Conservation (phyloP, 2,113 vertebrate species). For the Coryphaenoides rupestris region DNA sequence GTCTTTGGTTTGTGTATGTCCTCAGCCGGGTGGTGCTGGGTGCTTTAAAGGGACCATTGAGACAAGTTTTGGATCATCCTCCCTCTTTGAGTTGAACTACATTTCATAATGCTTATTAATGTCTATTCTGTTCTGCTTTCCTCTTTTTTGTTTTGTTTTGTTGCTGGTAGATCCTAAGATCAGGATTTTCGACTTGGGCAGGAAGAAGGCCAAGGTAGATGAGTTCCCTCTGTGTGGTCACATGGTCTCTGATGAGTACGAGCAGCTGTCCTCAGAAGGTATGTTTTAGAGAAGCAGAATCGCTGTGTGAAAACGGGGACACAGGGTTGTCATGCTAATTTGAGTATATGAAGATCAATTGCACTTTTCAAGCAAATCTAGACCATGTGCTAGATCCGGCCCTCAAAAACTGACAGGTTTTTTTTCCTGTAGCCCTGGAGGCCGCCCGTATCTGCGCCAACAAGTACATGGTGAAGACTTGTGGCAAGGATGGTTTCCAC, state of each 20-base stretch:
- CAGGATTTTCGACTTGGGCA: conserved; percentile 90
- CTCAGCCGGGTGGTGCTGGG: conserved; percentile 45
- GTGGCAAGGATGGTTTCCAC: conserved; percentile 93
- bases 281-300: conserved; percentile 6
- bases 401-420: not conserved
- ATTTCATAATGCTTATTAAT: not conserved
- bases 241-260: conserved; percentile 94
- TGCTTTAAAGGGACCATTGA: conserved; percentile 69
- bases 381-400: not conserved
- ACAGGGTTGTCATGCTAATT: no score
- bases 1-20: conserved; percentile 80
- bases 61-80: conserved; percentile 46
- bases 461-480: conserved; percentile 97
- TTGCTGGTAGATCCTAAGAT: conserved; percentile 83
- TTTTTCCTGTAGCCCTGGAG: conserved; percentile 74
- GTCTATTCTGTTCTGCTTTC: not conserved
- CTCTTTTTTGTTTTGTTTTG: not conserved
- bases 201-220: conserved; percentile 92
- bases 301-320: no score
- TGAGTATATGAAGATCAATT: no score
- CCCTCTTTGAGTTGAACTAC: not conserved
- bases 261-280: conserved; percentile 96
- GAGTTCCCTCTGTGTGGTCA: conserved; percentile 91
- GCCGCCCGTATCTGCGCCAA: conserved; percentile 88
- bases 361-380: not conserved